These are phyloP conservation scores for Tolypeutes matacus DNA, from an alignment of 2,797 vertebrate genomes.

Conservation along the genomic window DNA sequence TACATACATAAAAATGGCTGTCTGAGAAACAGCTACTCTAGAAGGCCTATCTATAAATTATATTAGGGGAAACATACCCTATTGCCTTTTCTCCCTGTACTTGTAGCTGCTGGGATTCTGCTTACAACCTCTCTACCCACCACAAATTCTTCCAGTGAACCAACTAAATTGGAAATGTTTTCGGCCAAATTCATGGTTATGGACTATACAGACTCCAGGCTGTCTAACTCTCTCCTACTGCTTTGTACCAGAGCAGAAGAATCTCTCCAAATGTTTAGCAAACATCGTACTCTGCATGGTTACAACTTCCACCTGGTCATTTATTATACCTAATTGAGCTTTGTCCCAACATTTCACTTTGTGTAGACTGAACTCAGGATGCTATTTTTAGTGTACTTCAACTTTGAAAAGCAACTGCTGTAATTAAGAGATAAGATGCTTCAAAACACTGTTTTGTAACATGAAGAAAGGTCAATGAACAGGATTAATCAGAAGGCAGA, in stretches of 20 bases:
- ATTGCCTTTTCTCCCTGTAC: neutral
- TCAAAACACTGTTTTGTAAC: conserved; percentile 53
- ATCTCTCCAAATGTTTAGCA: neutral
- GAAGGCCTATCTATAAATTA: neutral
- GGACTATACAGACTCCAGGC: neutral
- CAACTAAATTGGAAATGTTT: neutral
- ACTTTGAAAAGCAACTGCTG: conserved; percentile 2
- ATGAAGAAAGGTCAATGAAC: neutral
- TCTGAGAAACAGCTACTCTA: neutral
- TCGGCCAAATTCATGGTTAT: neutral
- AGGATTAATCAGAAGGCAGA: conserved; percentile 37
- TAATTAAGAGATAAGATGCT: neutral
- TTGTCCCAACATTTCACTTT: neutral
- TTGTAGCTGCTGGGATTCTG: neutral
- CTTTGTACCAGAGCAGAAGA: neutral
- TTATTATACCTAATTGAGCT: neutral
- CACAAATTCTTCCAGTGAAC: neutral
- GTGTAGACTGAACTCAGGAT: neutral
- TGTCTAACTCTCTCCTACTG: neutral
- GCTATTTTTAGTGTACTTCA: too few species aligned
- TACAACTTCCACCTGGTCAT: neutral
- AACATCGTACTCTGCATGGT: neutral
- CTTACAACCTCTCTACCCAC: neutral
- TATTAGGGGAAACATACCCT: neutral
- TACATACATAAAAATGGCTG: neutral